phyloP scores from a whole-genome alignment of 2,888 invertebrate genomes.

The Epinotia demarniana region DNA sequence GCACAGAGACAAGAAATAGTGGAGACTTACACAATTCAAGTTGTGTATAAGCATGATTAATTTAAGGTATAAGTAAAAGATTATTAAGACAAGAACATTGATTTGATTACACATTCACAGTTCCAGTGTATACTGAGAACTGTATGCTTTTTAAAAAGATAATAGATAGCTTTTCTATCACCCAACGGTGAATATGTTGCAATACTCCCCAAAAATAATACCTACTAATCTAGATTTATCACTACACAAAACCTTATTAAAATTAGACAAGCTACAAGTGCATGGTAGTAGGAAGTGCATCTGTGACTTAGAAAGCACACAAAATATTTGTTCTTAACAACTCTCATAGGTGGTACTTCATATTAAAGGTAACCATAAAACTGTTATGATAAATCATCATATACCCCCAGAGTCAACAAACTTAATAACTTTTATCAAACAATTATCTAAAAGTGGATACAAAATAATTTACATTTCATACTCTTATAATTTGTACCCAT shows the following conservation, averaged over 20 bases:
- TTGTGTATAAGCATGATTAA: background rate
- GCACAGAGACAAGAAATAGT: background rate
- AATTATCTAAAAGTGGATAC: conserved; percentile 53
- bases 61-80: background rate
- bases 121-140: too few relatives aligned
- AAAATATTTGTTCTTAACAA: conserved; percentile 68
- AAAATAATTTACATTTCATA: conserved; percentile 50
- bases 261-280: conserved; percentile 26
- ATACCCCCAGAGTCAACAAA: conserved; percentile 48
- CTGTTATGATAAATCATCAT: conserved; percentile 57
- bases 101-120: background rate
- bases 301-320: conserved; percentile 73
- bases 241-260: conserved; percentile 5
- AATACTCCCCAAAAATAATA: conserved; percentile 13
- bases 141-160: too few relatives aligned
- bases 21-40: background rate
- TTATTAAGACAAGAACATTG: background rate
- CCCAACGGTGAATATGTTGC: background rate
- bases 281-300: conserved; percentile 47
- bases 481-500: conserved; percentile 61
- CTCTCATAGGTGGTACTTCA: conserved; percentile 58
- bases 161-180: too few relatives aligned
- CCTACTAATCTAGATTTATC: conserved; percentile 10
- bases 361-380: conserved; percentile 69
- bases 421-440: conserved; percentile 45